Base-by-base conservation (phyloP, 1,140 invertebrate species). In the Kradibia gibbosae region DNA sequence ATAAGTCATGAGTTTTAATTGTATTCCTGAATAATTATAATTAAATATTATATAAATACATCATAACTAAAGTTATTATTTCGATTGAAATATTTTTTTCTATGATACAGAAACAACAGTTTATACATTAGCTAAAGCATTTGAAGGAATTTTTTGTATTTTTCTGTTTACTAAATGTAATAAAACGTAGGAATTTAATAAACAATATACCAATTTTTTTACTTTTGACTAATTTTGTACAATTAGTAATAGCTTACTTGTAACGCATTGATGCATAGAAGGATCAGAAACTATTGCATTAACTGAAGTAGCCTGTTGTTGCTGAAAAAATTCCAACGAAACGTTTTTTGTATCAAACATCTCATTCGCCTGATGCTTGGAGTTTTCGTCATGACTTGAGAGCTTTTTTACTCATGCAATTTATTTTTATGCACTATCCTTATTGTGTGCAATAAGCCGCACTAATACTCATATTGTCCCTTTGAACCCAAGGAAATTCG, bases 221-320 rank as follows among this genome's bases (percentile, higher is more conserved):
- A 67, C 62, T 67, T 67, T 67, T 0, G 36, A 39, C 62, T 36
- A 67, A 67, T 67, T 67, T 67, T 39, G 62, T 67, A 67, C 62
- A 67, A 65, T 39, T 39, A 67, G 62, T 67, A n/a, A 39, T 67
- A 67, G 62, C 62, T 67, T 67, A 67, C 62, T 67, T 67, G 62
- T 67, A 67, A 67, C 11, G 39, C 36, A 67, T 67, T 67, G 62
- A 67, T 67, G 62, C 39, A 39, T 67, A 67, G 62, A 67, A 67
- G 60, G 60, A 36, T 65, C 60, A 65, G 62, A 67, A 67, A 39
- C 7, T 67, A 67, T 65, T 67, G 62, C 62, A 39, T 67, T 67
- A 67, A 67, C 62, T 67, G 62, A 67, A 65, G 62, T 67, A 67
- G 34, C 34, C 62, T 67, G 62, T 67, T 39, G 62, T 67, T 62